Evolutionary conservation across 2,888 invertebrate genomes (phyloP).

Genomic region (Sceliomorpha sp.): DNA sequence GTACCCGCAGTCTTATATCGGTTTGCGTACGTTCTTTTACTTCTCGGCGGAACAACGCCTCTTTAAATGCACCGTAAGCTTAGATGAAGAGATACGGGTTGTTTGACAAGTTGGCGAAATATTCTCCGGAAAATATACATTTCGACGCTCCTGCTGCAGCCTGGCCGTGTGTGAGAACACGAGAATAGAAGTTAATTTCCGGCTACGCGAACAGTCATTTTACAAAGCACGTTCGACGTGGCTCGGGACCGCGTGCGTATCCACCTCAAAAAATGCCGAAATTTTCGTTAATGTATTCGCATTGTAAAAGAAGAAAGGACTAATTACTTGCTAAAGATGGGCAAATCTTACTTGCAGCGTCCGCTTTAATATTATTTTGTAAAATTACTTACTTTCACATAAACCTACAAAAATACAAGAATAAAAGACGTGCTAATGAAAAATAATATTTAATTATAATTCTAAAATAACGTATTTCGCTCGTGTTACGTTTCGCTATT

Average conservation of each 20-base stretch:
- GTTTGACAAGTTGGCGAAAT: slow-evolving; percentile 34
- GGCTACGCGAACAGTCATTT: slow-evolving; percentile 43
- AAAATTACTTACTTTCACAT: no score
- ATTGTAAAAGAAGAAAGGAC: slow-evolving; percentile 16
- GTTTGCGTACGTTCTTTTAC: slow-evolving; percentile 51
- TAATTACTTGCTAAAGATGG: slow-evolving; percentile 6
- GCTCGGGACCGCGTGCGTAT: slow-evolving; percentile 26
- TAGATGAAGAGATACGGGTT: slow-evolving; percentile 45
- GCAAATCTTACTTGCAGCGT: no score
- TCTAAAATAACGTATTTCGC: no score
- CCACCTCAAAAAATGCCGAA: slow-evolving; percentile 28
- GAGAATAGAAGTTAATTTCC: slow-evolving; percentile 44
- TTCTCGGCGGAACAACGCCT: slow-evolving; percentile 33
- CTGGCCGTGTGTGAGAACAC: slow-evolving; percentile 43
- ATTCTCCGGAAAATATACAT: slow-evolving; percentile 40
- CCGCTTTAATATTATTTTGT: no score
- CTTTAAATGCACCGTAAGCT: slow-evolving; percentile 21
- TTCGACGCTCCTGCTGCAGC: slow-evolving; percentile 16
- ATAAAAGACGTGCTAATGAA: no score
- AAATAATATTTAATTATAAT: no score
- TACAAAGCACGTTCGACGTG: slow-evolving; percentile 36
- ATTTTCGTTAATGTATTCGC: slow-evolving; percentile 41
- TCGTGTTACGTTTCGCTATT: no score
- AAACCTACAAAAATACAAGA: no score
- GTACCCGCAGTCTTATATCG: slow-evolving; percentile 69